phyloP scores from a whole-genome alignment of 2,797 vertebrate species.

The Lithobates sylvaticus region DNA sequence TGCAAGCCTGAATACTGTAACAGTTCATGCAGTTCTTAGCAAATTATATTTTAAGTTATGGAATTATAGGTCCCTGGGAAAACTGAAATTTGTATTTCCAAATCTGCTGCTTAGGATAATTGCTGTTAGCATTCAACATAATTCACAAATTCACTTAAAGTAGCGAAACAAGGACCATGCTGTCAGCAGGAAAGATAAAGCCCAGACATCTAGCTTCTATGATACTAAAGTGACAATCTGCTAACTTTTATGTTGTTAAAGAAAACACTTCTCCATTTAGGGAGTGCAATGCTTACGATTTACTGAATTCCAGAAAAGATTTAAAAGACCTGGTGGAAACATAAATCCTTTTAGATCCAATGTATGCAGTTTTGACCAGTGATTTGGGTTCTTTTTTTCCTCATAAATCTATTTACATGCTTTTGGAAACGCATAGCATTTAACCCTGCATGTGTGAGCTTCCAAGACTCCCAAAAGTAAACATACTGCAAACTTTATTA shows the following conservation, averaged over 20 bases:
- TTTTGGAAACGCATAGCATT: neutral
- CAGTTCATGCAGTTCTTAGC: neutral
- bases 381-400: neutral
- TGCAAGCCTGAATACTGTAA: neutral
- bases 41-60: neutral
- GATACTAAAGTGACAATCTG: neutral
- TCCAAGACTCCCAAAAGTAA: neutral
- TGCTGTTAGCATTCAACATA: too few relatives aligned
- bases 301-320: neutral
- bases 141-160: too few relatives aligned
- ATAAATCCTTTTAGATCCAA: neutral
- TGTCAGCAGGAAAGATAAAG: neutral
- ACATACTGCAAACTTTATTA: neutral
- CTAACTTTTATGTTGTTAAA: neutral
- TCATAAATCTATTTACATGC: neutral
- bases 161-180: too few relatives aligned
- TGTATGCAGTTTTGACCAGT: neutral
- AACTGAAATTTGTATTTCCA: neutral
- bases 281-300: neutral
- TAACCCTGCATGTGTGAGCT: neutral
- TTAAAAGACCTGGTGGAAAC: slow-evolving; percentile 6
- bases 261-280: neutral
- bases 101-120: neutral
- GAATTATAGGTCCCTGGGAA: neutral
- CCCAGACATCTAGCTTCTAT: neutral